Evolutionary conservation across 1,140 invertebrate species (phyloP).

Genomic region (Drosophila pseudoobscura): DNA sequence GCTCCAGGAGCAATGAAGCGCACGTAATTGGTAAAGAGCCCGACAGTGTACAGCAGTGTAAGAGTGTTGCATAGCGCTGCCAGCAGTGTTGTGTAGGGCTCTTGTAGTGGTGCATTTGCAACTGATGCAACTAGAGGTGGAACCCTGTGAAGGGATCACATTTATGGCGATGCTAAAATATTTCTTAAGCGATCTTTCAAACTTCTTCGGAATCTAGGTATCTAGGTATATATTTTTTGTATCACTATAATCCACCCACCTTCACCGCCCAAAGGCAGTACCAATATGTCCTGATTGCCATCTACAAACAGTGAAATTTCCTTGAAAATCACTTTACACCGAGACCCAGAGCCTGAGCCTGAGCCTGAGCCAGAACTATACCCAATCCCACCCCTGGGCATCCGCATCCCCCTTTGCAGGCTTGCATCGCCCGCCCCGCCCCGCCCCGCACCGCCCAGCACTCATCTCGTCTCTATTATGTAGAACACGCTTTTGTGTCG

Average conservation of each 20-base stretch:
- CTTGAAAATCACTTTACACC: constrained; percentile 39
- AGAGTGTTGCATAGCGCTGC: constrained; percentile 33
- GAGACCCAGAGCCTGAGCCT: not conserved
- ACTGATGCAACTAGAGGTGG: not conserved
- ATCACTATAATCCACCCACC: not conserved
- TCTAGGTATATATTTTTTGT: too few relatives aligned
- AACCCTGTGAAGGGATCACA: not conserved
- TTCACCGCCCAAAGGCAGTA: constrained; percentile 11
- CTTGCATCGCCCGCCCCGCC: too few relatives aligned
- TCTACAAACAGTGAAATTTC: constrained; percentile 42
- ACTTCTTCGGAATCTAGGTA: too few relatives aligned
- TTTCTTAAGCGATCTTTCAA: not conserved
- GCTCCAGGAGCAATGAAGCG: constrained; percentile 80
- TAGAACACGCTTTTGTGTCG: constrained; percentile 41
- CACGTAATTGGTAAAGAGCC: constrained; percentile 82
- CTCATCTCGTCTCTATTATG: constrained; percentile 33
- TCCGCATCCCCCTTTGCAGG: constrained; percentile 1
- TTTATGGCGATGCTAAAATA: not conserved
- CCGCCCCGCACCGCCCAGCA: not conserved
- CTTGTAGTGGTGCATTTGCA: constrained; percentile 7
- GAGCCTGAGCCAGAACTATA: not conserved
- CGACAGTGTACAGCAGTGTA: constrained; percentile 42
- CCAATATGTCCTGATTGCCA: constrained; percentile 41
- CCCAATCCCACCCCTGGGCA: too few relatives aligned
- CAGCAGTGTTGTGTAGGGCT: constrained; percentile 63